Conservation (phyloP, 2,797 vertebrate genomes). For the Oreortyx pictus region DNA sequence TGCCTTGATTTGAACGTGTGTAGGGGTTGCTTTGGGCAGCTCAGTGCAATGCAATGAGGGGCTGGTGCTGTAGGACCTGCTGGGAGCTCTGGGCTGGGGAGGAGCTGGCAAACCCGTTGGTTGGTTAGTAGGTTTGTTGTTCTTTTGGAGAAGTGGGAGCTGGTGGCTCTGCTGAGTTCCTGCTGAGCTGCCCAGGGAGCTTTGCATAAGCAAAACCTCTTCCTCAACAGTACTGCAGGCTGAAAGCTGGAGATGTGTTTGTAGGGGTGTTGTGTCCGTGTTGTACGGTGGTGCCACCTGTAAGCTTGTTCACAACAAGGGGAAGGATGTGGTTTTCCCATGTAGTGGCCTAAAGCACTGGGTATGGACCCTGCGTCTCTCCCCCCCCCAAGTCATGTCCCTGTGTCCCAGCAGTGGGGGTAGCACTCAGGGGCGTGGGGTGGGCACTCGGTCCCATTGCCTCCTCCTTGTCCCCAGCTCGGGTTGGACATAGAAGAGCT, state of each 20-base stretch:
- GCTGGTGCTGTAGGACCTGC: neutral
- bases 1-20: neutral
- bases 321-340: fast-evolving
- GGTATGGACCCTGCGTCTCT: neutral
- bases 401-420: neutral
- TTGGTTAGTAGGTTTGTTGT: neutral
- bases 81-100: neutral
- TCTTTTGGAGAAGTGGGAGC: neutral
- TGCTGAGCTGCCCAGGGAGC: neutral
- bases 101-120: neutral
- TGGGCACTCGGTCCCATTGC: neutral
- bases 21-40: neutral
- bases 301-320: neutral
- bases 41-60: neutral
- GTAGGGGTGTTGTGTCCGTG: neutral
- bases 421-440: neutral
- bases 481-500: conserved; percentile 98
- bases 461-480: conserved; percentile 75
- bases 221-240: neutral
- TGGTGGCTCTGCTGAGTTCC: neutral
- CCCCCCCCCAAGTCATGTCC: neutral
- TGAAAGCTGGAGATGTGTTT: neutral
- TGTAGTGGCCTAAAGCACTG: neutral
- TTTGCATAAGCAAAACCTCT: conserved; percentile 41
- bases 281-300: neutral